A percentile compares a stretch with the other conserved stretches of the same genome.
phyloP scores from a whole-genome alignment of 2,797 vertebrate species.

The Tadarida brasiliensis region DNA sequence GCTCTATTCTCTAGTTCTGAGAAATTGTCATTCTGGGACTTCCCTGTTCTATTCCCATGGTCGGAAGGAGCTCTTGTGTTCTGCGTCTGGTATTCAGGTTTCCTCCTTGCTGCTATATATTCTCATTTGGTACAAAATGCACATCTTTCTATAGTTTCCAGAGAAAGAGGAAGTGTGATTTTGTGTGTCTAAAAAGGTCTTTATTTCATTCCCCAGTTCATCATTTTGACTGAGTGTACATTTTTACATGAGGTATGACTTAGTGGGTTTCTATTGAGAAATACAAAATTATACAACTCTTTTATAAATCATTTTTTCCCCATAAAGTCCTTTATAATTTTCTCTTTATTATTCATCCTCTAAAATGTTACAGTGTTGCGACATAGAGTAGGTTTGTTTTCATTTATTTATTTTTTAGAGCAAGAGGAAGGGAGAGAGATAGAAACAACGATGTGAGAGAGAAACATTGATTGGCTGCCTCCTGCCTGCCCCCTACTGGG shows the following conservation, averaged over 20 bases:
- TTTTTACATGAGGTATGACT: not conserved
- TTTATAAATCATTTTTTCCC: not conserved
- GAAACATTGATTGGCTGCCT: too few relatives aligned
- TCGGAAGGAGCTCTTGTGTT: not conserved
- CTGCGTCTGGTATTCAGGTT: not conserved
- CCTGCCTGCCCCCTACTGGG: too few relatives aligned
- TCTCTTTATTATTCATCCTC: not conserved
- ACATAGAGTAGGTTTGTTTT: not conserved
- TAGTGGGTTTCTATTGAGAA: not conserved
- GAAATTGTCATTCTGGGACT: not conserved
- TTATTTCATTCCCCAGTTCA: not conserved
- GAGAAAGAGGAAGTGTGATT: not conserved
- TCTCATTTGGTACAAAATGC: not conserved
- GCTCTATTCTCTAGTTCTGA: not conserved
- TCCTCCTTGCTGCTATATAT: not conserved
- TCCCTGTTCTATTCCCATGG: accelerated
- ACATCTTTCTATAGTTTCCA: not conserved
- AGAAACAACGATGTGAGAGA: too few relatives aligned
- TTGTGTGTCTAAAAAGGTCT: not conserved
- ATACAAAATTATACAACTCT: not conserved
- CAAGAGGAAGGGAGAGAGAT: too few relatives aligned
- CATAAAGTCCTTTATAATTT: not conserved
- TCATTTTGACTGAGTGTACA: not conserved
- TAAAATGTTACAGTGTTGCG: not conserved
- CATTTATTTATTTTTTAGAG: too few relatives aligned